Base-by-base conservation (phyloP, 1,140 invertebrate genomes). In the Drosophila nannoptera region DNA sequence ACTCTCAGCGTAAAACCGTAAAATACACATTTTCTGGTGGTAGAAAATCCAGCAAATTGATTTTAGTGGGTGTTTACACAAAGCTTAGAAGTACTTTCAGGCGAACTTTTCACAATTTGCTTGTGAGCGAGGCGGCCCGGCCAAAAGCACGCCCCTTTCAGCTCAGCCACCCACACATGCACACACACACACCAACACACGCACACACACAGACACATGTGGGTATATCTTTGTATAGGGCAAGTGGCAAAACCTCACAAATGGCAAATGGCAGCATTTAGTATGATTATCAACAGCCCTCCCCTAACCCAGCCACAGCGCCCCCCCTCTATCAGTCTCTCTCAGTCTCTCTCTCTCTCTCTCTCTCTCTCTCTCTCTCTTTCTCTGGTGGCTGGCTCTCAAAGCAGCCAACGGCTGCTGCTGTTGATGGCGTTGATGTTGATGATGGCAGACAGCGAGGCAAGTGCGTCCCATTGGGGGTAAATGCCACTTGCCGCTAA, bases 21-120 rank as follows among this genome's bases (percentile, higher is more conserved):
- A 84, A 84, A 84, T 84, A 84, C 81, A 77, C 81, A 84, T 86
- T 84, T 84, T 81, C 81, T 86, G 81, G 81, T 86, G 81, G 81
- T 84, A 84, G 81, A 84, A 84, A 88, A 84, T 88, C 73, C 82
- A 81, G 75, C 76, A 88, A 88, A 88, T 88, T 88, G 87, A 88
- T 88, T 88, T 88, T 81, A 87, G 87, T 88, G 82, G 87, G 87
- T 88, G 87, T 88, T 88, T 88, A 88, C 80, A 88, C 72, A 81
- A 68, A 88, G 80, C 73, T 86, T 87, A 80, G 78, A 88, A 87
- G 83, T 75, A 81, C 86, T 78, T 78, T 77, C 71, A 67, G 64
- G 68, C 68, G 63, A 82, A 82, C 78, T 82, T 82, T 81, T 82
- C 70, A 77, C 78, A 87, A 83, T 83, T 82, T 82, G 78, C 78